Conservation (phyloP, 2,888 invertebrate genomes). For the Stictocephala bisonia region DNA sequence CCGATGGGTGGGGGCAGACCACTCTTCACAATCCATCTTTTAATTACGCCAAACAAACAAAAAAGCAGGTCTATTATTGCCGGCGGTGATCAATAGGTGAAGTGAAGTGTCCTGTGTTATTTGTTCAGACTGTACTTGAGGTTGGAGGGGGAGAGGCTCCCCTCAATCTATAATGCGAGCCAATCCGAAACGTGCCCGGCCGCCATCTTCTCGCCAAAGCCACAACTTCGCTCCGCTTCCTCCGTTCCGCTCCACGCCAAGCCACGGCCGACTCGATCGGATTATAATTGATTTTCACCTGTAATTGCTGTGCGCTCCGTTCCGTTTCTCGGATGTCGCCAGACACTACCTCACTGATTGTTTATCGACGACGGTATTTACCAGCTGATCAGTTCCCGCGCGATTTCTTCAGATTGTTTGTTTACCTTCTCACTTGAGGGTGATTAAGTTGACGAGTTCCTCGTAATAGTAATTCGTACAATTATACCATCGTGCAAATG, state of each 20-base stretch:
- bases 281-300: slow-evolving; percentile 42
- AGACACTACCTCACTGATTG: background rate
- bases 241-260: slow-evolving; percentile 12
- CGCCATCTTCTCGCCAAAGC: slow-evolving; percentile 44
- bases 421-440: too few relatives aligned
- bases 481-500: too few relatives aligned
- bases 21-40: background rate
- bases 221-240: slow-evolving; percentile 1
- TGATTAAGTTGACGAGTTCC: too few relatives aligned
- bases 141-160: slow-evolving; percentile 20
- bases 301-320: slow-evolving; percentile 26
- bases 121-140: slow-evolving; percentile 3
- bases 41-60: slow-evolving; percentile 32
- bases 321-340: background rate
- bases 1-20: background rate
- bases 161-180: slow-evolving; percentile 49
- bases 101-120: slow-evolving; percentile 22
- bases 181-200: slow-evolving; percentile 45
- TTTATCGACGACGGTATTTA: slow-evolving; percentile 16
- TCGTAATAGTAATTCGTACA: too few relatives aligned
- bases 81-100: slow-evolving; percentile 30
- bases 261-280: slow-evolving; percentile 23
- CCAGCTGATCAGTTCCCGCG: slow-evolving; percentile 1
- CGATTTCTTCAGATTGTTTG: too few relatives aligned
- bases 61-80: background rate